These are phyloP conservation scores for Drosophila pandora DNA, from an alignment of 1,140 invertebrate species.

Conservation along the genomic window DNA sequence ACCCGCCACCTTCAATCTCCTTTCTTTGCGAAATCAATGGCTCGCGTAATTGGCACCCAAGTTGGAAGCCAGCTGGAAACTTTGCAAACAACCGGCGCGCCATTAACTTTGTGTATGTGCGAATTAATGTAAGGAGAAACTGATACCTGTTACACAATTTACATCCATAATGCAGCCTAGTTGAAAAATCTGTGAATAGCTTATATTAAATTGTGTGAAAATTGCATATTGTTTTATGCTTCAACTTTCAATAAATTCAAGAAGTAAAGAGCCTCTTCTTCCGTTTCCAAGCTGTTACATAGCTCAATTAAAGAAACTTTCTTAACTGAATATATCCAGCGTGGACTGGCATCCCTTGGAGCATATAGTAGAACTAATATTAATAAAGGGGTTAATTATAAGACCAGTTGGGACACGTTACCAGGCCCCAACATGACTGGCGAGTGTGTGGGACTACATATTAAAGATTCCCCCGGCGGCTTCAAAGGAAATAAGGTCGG, in stretches of 20 bases:
- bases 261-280: background rate
- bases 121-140: background rate
- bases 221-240: background rate
- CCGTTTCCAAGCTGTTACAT: background rate
- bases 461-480: constrained; percentile 24
- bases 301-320: background rate
- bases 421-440: constrained; percentile 10
- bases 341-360: background rate
- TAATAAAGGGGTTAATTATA: constrained; percentile 74
- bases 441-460: constrained; percentile 6
- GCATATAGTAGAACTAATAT: constrained; percentile 27
- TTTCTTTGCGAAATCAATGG: constrained; percentile 48
- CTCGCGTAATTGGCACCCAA: constrained; percentile 46
- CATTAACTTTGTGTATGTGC: constrained; percentile 20
- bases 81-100: constrained; percentile 22
- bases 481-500: constrained; percentile 40
- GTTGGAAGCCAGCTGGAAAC: constrained; percentile 23
- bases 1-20: constrained; percentile 8
- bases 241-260: background rate
- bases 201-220: background rate
- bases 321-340: background rate
- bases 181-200: background rate
- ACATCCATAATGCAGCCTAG: background rate
- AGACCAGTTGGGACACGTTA: constrained; percentile 38
- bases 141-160: constrained; percentile 13